Base-by-base conservation (phyloP, 1,140 invertebrate genomes). In the Mamestra configurata region DNA sequence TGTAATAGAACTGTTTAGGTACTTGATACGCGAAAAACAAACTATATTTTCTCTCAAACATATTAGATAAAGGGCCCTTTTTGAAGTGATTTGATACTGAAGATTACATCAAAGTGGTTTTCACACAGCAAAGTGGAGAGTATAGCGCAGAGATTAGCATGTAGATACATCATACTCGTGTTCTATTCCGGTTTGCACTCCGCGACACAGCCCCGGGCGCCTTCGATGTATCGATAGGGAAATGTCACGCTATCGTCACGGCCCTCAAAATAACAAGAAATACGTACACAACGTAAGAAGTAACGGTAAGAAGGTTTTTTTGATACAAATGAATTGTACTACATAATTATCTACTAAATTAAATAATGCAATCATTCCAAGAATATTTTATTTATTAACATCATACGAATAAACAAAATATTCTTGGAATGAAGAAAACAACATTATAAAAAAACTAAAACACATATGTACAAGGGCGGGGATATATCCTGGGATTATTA, bases 131-230 rank as follows among this genome's bases (percentile, higher is more conserved):
- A 76, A 76, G 37, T 7, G 73, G 53, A 43, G 55, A 57, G 72
- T 76, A 35, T 64, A n/a, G 37, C 57, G 15, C 11, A 13, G n/a
- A 79, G 43, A 80, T 84, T 80, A 80, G 70, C 68, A 82, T 78
- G 76, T 77, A 71, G 72, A 80, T 81, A 78, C 73, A 84, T 82
- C 70, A 77, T 51, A 75, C n/a, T n/a, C n/a, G n/a, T n/a, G n/a
- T 73, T 43, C 70, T 46, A 64, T 79, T 76, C 70, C 71, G 76
- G 64, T 80, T 77, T 78, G 66, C 70, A 72, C 59, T 51, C 76
- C 53, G 40, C 77, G 43, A 73, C 68, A 59, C 37, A 37, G 72
- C 84, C 84, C 43, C 35, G 51, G 80, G 84, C 84, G 49, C n/a
- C 37, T 35, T 49, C 61, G 68, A 80, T 82, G 72, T 78, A 79